Evolutionary conservation across 2,888 invertebrate genomes (phyloP).

Genomic region (Leptinotarsa rubiginosa): DNA sequence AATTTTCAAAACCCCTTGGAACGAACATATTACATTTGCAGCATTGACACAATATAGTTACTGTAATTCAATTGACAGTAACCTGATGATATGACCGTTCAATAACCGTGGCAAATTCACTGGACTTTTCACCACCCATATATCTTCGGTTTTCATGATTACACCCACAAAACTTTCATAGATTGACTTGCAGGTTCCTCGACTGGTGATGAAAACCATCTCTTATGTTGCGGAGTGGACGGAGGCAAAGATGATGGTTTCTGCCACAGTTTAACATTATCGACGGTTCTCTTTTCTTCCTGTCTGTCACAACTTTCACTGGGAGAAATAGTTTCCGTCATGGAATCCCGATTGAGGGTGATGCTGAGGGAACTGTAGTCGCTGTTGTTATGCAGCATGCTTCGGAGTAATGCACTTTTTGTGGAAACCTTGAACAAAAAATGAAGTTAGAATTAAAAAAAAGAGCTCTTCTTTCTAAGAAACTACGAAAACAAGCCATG

Average conservation of each 20-base stretch:
- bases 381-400: constrained; percentile 57
- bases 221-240: constrained; percentile 53
- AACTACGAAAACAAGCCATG: no score
- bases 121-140: neutral
- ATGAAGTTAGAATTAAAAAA: no score
- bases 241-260: constrained; percentile 48
- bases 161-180: constrained; percentile 62
- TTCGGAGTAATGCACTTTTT: constrained; percentile 57
- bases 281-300: constrained; percentile 35
- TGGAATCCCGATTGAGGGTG: constrained; percentile 32
- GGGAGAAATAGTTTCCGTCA: constrained; percentile 31
- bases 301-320: constrained; percentile 8
- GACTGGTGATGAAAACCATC: constrained; percentile 62
- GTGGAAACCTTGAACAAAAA: constrained; percentile 51
- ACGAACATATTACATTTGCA: no score
- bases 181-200: constrained; percentile 51
- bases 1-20: no score
- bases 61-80: no score
- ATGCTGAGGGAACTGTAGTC: constrained; percentile 43
- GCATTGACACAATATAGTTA: no score
- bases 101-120: neutral
- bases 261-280: constrained; percentile 60
- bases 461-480: no score
- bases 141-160: neutral
- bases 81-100: no score